Conservation (phyloP, 2,888 invertebrate species). For the Agonopterix alstromeriana region DNA sequence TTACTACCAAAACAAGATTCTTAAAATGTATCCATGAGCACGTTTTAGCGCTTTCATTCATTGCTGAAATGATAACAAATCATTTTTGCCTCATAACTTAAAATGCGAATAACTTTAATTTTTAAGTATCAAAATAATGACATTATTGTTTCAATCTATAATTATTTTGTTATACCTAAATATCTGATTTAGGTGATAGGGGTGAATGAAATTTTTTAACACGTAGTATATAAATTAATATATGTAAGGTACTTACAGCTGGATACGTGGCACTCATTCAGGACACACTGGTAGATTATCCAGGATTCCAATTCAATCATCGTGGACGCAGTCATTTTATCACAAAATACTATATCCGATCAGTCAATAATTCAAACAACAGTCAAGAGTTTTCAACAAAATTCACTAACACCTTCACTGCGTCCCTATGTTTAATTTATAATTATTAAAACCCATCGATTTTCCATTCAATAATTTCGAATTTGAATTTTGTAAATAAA, state of each 20-base stretch:
- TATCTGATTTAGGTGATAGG: too few relatives aligned
- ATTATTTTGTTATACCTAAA: too few relatives aligned
- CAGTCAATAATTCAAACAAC: constrained; percentile 27
- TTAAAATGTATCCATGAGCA: too few relatives aligned
- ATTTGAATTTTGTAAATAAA: constrained; percentile 30
- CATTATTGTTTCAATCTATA: too few relatives aligned
- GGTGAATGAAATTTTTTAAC: too few relatives aligned
- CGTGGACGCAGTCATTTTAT: constrained; percentile 70
- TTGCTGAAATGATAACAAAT: too few relatives aligned
- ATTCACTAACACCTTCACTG: constrained; percentile 31
- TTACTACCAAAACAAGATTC: too few relatives aligned
- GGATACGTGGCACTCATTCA: constrained; percentile 81
- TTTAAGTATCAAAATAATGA: too few relatives aligned
- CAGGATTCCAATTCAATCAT: constrained; percentile 82
- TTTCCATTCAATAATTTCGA: constrained; percentile 41
- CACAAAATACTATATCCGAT: constrained; percentile 28
- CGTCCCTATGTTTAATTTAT: not conserved
- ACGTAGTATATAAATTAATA: too few relatives aligned
- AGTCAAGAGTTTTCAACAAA: constrained; percentile 19
- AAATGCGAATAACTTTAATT: too few relatives aligned
- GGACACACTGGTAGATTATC: constrained; percentile 82
- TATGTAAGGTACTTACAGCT: constrained; percentile 73
- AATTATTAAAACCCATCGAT: not conserved
- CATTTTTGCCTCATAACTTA: too few relatives aligned
- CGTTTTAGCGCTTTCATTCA: too few relatives aligned